A percentile compares a stretch with the other conserved stretches of the same genome.
These are phyloP conservation scores for Drosophila prolongata DNA, from an alignment of 2,888 invertebrate genomes.

Conservation along the genomic window DNA sequence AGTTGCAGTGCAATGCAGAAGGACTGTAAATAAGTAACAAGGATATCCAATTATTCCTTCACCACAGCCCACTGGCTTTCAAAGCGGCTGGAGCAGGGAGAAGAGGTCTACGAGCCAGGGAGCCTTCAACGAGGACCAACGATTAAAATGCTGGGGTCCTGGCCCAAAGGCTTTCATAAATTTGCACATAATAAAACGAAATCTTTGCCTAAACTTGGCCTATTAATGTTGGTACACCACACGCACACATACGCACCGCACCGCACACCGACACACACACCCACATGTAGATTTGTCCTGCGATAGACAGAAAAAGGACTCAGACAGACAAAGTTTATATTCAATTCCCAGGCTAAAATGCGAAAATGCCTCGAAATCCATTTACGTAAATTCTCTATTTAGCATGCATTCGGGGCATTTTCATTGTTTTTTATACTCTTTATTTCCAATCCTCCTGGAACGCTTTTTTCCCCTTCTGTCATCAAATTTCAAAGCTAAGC, in stretches of 20 bases:
- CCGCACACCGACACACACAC: constrained; percentile 6
- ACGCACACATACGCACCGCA: constrained; percentile 15
- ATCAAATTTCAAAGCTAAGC: constrained; percentile 72
- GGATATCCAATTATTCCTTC: constrained; percentile 73
- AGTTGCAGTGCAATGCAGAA: constrained; percentile 31
- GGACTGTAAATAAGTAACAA: constrained; percentile 69
- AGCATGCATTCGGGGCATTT: constrained; percentile 80
- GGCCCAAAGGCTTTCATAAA: constrained; percentile 75
- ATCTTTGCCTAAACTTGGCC: constrained; percentile 74
- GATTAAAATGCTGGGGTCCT: constrained; percentile 61
- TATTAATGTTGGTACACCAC: constrained; percentile 64
- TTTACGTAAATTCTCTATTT: constrained; percentile 82
- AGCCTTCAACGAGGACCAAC: constrained; percentile 38
- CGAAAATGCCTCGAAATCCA: constrained; percentile 80
- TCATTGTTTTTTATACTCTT: constrained; percentile 72
- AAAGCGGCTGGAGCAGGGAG: constrained; percentile 8
- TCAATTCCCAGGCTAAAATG: constrained; percentile 73
- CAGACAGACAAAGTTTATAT: constrained; percentile 65
- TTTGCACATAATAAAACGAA: constrained; percentile 78
- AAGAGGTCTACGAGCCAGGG: neutral
- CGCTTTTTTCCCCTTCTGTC: constrained; percentile 48
- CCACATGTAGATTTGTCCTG: constrained; percentile 31
- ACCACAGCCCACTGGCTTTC: constrained; percentile 50
- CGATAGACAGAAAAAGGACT: constrained; percentile 31
- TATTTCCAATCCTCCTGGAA: constrained; percentile 17